phyloP scores from a whole-genome alignment of 2,797 vertebrate genomes.

The Helarctos malayanus region DNA sequence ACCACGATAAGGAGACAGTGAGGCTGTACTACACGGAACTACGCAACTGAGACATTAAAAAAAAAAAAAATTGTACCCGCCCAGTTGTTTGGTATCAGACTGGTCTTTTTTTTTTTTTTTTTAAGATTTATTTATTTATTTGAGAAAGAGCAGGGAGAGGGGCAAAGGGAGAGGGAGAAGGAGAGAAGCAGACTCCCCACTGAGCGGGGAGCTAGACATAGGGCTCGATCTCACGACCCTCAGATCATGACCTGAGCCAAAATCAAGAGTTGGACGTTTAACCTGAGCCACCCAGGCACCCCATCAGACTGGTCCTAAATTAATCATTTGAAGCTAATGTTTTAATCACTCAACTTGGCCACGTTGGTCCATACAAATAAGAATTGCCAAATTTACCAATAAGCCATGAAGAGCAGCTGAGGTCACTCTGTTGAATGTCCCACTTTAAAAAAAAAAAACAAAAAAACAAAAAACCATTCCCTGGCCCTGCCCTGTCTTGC shows the following conservation, averaged over 20 bases:
- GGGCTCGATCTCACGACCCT: background rate
- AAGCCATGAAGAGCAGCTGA: background rate
- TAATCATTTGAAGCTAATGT: background rate
- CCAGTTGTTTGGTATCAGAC: background rate
- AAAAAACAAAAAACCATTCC: background rate
- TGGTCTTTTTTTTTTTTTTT: background rate
- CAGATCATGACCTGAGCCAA: background rate
- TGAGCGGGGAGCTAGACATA: background rate
- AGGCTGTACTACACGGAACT: background rate
- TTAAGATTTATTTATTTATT: background rate
- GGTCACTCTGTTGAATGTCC: background rate
- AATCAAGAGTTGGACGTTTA: background rate
- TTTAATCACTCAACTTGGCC: background rate
- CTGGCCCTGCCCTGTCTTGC: fast-evolving
- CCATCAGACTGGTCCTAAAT: background rate
- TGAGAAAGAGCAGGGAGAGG: background rate
- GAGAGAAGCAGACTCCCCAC: background rate
- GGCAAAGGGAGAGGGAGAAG: background rate
- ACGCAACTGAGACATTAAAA: background rate
- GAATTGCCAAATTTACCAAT: background rate
- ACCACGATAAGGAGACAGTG: background rate
- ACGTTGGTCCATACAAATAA: background rate
- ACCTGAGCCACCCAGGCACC: background rate
- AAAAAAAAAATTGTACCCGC: background rate
- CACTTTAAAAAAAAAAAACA: background rate